A percentile compares a stretch with the other conserved stretches of the same genome.
These are phyloP conservation scores for Penaeus monodon DNA, from an alignment of 2,888 invertebrate species.

Conservation along the genomic window DNA sequence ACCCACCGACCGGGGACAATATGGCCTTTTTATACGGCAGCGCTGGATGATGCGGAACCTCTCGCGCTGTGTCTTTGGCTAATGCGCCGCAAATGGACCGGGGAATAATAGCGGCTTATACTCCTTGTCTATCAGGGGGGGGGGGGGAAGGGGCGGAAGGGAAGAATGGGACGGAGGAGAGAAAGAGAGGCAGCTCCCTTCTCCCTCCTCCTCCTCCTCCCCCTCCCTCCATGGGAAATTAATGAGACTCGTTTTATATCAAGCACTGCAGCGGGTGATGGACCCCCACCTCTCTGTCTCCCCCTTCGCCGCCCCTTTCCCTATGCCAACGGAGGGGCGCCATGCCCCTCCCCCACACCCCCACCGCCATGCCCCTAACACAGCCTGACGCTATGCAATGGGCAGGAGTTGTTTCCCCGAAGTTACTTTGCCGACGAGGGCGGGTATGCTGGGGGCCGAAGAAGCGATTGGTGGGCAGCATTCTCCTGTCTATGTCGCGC, in stretches of 20 bases:
- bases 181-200: not conserved
- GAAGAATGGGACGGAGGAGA: not conserved
- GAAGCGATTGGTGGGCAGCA: too few species aligned
- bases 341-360: too few species aligned
- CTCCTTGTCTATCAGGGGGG: conserved; percentile 6
- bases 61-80: not conserved
- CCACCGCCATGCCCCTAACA: too few species aligned
- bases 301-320: too few species aligned
- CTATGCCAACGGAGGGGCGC: too few species aligned
- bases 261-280: too few species aligned
- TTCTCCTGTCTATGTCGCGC: too few species aligned
- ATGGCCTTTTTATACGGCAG: conserved; percentile 4
- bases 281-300: too few species aligned
- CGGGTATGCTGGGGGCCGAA: too few species aligned
- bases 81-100: conserved; percentile 14
- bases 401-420: too few species aligned
- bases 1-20: not conserved
- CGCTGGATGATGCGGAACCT: conserved; percentile 1
- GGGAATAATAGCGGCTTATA: not conserved
- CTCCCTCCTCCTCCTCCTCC: not conserved
- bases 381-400: too few species aligned
- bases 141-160: not conserved
- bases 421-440: too few species aligned
- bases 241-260: not conserved
- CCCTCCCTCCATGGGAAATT: not conserved